phyloP scores from a whole-genome alignment of 2,797 vertebrate genomes.

The Cossypha caffra region DNA sequence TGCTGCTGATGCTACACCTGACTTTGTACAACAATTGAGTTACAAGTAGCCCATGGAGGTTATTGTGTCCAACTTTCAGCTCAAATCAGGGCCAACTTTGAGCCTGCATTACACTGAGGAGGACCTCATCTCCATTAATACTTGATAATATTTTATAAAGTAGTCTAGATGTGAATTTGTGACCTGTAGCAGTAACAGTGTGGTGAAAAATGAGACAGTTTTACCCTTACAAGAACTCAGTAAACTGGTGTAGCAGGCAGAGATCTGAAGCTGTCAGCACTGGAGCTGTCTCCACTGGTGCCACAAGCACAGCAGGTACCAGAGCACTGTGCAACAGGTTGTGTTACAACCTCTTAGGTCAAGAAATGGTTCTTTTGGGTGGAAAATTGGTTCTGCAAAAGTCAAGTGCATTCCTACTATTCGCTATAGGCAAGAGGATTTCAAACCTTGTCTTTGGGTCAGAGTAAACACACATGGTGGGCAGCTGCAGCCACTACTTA shows the following conservation, averaged over 20 bases:
- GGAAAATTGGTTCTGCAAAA: background rate
- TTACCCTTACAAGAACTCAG: background rate
- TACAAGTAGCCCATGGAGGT: background rate
- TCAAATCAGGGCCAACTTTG: background rate
- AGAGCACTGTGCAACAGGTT: background rate
- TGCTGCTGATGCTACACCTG: background rate
- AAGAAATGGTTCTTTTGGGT: background rate
- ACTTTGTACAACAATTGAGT: background rate
- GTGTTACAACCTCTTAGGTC: background rate
- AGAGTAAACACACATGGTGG: background rate
- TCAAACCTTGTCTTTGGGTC: background rate
- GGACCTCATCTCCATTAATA: background rate
- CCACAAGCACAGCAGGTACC: background rate
- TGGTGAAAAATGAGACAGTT: background rate
- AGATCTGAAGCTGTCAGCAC: background rate
- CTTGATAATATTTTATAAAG: background rate
- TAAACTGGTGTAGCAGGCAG: background rate
- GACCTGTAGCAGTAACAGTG: background rate
- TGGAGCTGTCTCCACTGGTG: background rate
- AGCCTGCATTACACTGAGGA: background rate
- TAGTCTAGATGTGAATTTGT: background rate
- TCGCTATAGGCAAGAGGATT: background rate
- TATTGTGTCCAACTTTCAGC: background rate
- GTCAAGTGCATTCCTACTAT: background rate
- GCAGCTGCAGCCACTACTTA: conserved; percentile 8